Evolutionary conservation across 2,888 invertebrate genomes (phyloP), one percentile per base, ranked within the genome.

Genomic region (Nomada fabriciana): DNA sequence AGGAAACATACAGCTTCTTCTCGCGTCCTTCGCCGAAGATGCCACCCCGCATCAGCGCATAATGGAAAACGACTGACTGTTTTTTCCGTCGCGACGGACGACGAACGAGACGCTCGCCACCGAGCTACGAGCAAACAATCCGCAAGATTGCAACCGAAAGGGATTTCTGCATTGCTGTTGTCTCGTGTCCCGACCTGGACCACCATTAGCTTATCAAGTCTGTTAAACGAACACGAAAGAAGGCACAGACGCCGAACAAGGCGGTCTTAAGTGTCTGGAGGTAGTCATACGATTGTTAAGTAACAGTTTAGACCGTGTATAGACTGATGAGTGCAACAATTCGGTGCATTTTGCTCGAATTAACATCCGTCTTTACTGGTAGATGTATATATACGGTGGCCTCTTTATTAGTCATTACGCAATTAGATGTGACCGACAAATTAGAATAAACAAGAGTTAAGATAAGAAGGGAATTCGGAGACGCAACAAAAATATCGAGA

Each of bases 141-240:
- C 25, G 74, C 25, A 63, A 50, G 67, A 81, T 43, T 36, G 36
- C 67, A 72, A 60, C 67, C 73, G 72, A 82, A 88, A 80, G 68
- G 55, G 61, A 76, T 80, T 78, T 68, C 76, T 76, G 70, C 70
- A 43, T 71, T 65, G 72, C 75, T 75, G 80, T 76, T 79, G 79
- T 77, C 57, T 77, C 69, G 69, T 76, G 67, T 53, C 70, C 73
- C 63, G 74, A n/a, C 71, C 60, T 55, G 29, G 65, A 23, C 61
- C 74, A 84, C 81, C 79, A 88, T 88, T 89, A 88, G 72, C 84
- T 88, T 80, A 89, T 89, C 83, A 85, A 84, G 84, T 86, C 76
- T 50, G 68, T 88, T 86, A 82, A 88, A 78, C 75, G 80, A 76
- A 76, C 76, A 76, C 83, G 72, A 89, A 89, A 88, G 82, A 82